Evolutionary conservation across 1,140 invertebrate species (phyloP).

Genomic region (Drosophila ogumai): DNA sequence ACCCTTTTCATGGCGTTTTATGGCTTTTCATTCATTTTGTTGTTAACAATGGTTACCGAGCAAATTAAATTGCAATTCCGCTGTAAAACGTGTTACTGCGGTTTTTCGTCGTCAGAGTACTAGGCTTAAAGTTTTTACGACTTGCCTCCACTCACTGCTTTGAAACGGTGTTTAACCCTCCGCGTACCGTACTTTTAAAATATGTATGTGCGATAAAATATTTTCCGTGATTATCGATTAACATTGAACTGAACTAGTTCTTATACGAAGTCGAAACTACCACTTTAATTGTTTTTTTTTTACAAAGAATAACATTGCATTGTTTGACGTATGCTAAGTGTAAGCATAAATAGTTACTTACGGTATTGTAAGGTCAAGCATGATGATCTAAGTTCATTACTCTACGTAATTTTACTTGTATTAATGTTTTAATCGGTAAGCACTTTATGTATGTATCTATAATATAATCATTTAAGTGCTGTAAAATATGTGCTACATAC

Average conservation of each 20-base stretch:
- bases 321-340: not conserved
- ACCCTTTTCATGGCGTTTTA: no score
- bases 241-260: not conserved
- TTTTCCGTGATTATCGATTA: not conserved
- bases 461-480: not conserved
- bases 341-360: not conserved
- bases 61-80: no score
- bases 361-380: not conserved
- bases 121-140: no score
- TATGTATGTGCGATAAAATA: not conserved
- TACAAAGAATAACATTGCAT: not conserved
- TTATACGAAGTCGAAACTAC: no score
- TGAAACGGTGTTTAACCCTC: no score
- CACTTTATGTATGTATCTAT: slow-evolving; percentile 2
- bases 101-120: no score
- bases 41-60: no score
- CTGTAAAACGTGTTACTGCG: no score
- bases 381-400: not conserved
- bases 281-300: not conserved
- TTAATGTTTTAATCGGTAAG: not conserved
- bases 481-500: not conserved
- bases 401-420: not conserved
- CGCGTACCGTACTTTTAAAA: no score
- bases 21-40: no score
- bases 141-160: no score